phyloP scores from a whole-genome alignment of 2,888 invertebrate species.

The Acleris laterana region DNA sequence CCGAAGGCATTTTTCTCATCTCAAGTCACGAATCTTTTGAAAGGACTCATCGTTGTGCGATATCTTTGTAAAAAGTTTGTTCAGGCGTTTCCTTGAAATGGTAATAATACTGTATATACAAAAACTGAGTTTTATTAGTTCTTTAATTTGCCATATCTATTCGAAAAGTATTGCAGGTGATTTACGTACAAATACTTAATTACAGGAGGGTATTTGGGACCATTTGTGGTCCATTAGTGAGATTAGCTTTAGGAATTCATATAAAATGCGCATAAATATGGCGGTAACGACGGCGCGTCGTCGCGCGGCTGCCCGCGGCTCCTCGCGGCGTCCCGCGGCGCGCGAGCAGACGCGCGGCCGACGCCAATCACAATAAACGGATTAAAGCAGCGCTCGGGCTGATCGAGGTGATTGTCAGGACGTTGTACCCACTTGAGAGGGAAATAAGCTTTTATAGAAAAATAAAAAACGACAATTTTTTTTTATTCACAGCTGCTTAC shows the following conservation, averaged over 20 bases:
- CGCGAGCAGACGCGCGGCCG: neutral
- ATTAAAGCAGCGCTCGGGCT: constrained; percentile 6
- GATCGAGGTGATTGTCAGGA: constrained; percentile 3
- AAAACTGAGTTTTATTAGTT: neutral
- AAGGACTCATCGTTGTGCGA: constrained; percentile 1
- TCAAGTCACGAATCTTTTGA: constrained; percentile 3
- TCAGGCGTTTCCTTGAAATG: neutral
- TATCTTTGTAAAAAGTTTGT: constrained; percentile 4
- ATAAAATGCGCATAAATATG: constrained; percentile 47
- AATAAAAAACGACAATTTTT: too few species aligned
- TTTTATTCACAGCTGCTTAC: too few species aligned
- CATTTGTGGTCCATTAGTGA: constrained; percentile 40
- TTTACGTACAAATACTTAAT: neutral
- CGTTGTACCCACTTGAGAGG: constrained; percentile 3
- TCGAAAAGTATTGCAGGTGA: too few species aligned
- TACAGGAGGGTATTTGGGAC: neutral
- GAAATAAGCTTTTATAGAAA: constrained; percentile 4
- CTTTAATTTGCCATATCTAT: too few species aligned
- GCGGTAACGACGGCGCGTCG: constrained; percentile 7
- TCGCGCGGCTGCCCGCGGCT: constrained; percentile 14
- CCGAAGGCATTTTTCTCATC: neutral
- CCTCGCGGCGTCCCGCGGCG: constrained; percentile 10
- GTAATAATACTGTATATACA: neutral
- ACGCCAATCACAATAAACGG: constrained; percentile 18
- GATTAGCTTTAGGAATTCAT: constrained; percentile 48